Conservation (phyloP, 2,113 vertebrate species). For the Danionella cerebrum region DNA sequence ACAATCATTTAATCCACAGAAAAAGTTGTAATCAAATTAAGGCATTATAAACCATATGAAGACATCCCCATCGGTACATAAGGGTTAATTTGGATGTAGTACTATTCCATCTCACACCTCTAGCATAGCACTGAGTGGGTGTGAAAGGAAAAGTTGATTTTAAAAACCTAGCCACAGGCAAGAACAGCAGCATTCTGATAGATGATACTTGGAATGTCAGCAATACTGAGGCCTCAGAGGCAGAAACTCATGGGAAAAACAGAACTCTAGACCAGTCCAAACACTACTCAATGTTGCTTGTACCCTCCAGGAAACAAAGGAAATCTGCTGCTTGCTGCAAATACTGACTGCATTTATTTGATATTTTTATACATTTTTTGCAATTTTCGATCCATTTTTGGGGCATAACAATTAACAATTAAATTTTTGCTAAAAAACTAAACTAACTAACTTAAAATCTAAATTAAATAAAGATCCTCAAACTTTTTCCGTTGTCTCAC, state of each 20-base stretch:
- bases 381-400: no score
- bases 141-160: slow-evolving; percentile 47
- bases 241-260: slow-evolving; percentile 53
- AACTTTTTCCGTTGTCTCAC: no score
- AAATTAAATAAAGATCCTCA: no score
- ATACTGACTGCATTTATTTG: not conserved
- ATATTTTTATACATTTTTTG: no score
- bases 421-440: no score
- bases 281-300: not conserved
- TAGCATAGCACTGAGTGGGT: no score
- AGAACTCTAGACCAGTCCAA: slow-evolving; percentile 12
- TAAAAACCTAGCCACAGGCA: slow-evolving; percentile 52
- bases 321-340: not conserved
- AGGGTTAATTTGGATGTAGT: not conserved
- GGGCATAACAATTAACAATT: no score
- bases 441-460: no score
- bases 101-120: slow-evolving; percentile 54
- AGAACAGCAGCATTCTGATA: slow-evolving; percentile 44
- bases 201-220: slow-evolving; percentile 52
- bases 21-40: no score
- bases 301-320: not conserved
- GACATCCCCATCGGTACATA: no score
- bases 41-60: no score
- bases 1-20: no score
- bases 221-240: slow-evolving; percentile 47